Conservation (phyloP, 2,888 invertebrate species). For the Coremacera marginata region DNA sequence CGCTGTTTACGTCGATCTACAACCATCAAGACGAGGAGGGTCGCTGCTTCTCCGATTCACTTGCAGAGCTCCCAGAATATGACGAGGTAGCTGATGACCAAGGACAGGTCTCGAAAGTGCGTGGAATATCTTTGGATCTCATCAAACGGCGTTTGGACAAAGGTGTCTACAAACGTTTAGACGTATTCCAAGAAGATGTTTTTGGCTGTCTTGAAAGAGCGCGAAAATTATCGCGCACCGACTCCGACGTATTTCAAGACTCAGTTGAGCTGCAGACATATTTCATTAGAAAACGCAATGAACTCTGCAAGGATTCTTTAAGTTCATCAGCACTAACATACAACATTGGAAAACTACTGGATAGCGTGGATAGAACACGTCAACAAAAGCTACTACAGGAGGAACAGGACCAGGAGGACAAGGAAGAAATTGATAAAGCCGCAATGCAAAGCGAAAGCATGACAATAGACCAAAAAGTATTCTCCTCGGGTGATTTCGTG, state of each 20-base stretch:
- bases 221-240: slow-evolving; percentile 86
- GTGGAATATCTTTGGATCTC: slow-evolving; percentile 90
- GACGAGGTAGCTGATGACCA: slow-evolving; percentile 78
- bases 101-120: slow-evolving; percentile 71
- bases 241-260: slow-evolving; percentile 96
- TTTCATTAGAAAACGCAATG: slow-evolving; percentile 83
- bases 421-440: slow-evolving; percentile 71
- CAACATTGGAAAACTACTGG: slow-evolving; percentile 80
- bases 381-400: slow-evolving; percentile 83
- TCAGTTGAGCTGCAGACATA: slow-evolving; percentile 92
- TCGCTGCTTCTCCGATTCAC: slow-evolving; percentile 94
- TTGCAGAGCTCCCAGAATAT: slow-evolving; percentile 92
- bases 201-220: slow-evolving; percentile 94
- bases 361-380: slow-evolving; percentile 81
- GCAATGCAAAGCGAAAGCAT: slow-evolving; percentile 73
- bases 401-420: slow-evolving; percentile 81
- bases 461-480: slow-evolving; percentile 82
- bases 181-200: slow-evolving; percentile 96
- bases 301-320: slow-evolving; percentile 83
- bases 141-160: slow-evolving; percentile 93
- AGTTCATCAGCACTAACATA: slow-evolving; percentile 90
- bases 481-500: slow-evolving; percentile 90
- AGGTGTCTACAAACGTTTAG: slow-evolving; percentile 91
- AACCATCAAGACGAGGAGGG: slow-evolving; percentile 98
- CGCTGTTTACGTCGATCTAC: slow-evolving; percentile 92